phyloP scores from a whole-genome alignment of 1,140 invertebrate species.

The Leptoteleia sp. region DNA sequence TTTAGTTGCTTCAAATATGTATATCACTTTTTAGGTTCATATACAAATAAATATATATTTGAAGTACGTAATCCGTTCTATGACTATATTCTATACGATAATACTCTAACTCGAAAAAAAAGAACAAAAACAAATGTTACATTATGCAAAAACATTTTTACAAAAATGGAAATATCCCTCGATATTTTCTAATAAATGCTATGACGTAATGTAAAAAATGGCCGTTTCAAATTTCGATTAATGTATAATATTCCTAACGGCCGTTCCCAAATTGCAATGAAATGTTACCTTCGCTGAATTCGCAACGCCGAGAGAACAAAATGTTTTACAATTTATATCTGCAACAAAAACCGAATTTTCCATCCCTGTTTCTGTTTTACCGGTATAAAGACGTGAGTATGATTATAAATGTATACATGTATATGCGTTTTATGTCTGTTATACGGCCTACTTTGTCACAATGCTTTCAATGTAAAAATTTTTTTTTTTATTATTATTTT shows the following conservation, averaged over 20 bases:
- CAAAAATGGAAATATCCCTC: too few relatives aligned
- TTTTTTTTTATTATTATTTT: conserved; percentile 59
- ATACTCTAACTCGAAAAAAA: too few relatives aligned
- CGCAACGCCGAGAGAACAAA: background rate
- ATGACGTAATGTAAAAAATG: too few relatives aligned
- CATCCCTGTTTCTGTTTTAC: conserved; percentile 5
- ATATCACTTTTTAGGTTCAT: too few relatives aligned
- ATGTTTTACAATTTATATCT: conserved; percentile 14
- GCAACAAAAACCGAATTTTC: conserved; percentile 16
- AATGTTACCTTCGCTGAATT: background rate
- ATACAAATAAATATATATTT: too few relatives aligned
- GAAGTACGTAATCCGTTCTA: too few relatives aligned
- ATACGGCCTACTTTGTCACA: conserved; percentile 53
- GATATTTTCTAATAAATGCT: too few relatives aligned
- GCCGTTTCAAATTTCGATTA: background rate
- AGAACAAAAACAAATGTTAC: too few relatives aligned
- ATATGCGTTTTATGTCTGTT: conserved; percentile 37
- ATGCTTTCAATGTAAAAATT: conserved; percentile 57
- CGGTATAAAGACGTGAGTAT: conserved; percentile 1
- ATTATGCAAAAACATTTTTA: too few relatives aligned
- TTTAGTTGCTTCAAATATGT: too few relatives aligned
- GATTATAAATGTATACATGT: conserved; percentile 11
- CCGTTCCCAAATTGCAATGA: too few relatives aligned
- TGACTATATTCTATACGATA: too few relatives aligned
- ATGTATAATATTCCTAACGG: background rate